Conservation (phyloP, 2,797 vertebrate species). For the Alauda arvensis region DNA sequence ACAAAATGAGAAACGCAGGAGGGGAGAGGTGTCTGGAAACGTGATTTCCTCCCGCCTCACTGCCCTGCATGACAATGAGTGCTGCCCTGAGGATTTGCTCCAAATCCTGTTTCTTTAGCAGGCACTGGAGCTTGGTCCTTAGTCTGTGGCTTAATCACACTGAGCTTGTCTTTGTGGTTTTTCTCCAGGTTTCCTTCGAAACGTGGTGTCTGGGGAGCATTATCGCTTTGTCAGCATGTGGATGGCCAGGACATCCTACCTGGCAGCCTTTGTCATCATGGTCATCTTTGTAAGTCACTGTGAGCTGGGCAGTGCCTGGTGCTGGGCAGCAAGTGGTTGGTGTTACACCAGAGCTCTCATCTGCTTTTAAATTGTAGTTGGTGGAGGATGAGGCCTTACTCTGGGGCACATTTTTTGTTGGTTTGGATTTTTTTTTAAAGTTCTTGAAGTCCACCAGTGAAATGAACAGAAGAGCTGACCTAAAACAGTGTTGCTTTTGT, state of each 20-base stretch:
- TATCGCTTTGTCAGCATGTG: slow-evolving; percentile 98
- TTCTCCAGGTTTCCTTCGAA: slow-evolving; percentile 88
- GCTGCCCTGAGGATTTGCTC: not conserved
- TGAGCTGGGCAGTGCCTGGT: not conserved
- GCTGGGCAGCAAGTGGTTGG: not conserved
- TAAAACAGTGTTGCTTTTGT: not conserved
- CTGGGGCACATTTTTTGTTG: no score
- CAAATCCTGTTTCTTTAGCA: not conserved
- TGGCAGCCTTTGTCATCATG: slow-evolving; percentile 97
- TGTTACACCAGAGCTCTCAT: not conserved
- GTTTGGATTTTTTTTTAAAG: not conserved
- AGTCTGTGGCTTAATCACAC: not conserved
- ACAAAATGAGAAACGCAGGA: not conserved
- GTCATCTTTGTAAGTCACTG: slow-evolving; percentile 90
- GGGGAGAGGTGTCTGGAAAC: not conserved
- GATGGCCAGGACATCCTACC: slow-evolving; percentile 95
- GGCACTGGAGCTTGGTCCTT: not conserved
- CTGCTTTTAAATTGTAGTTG: not conserved
- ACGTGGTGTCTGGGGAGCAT: slow-evolving; percentile 95
- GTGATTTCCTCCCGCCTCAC: not conserved
- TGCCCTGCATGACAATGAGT: not conserved
- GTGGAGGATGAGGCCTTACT: not conserved
- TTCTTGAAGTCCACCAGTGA: not conserved
- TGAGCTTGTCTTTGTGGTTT: not conserved
- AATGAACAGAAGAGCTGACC: not conserved